These are phyloP conservation scores for Porites cylindrica DNA, from an alignment of 92 coral and sea anemone species.

Conservation along the genomic window DNA sequence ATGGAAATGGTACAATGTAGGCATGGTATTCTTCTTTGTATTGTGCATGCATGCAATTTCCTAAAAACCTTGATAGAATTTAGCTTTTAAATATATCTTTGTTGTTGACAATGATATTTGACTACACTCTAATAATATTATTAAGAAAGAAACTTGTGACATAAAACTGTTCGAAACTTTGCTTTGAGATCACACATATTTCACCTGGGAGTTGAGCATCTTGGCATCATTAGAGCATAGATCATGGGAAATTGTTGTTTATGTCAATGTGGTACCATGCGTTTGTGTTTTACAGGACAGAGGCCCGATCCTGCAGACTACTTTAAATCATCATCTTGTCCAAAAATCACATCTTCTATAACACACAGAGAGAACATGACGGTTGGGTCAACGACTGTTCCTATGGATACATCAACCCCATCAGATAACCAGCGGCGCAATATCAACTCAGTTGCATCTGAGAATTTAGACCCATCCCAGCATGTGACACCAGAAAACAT, in stretches of 20 bases:
- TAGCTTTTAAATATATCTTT: too few species aligned
- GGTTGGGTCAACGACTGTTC: constrained; percentile 80
- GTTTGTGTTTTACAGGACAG: constrained; percentile 70
- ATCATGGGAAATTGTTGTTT: not conserved
- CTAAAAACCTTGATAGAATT: too few species aligned
- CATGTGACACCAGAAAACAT: constrained; percentile 53
- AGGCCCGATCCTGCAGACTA: constrained; percentile 94
- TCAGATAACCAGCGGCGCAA: constrained; percentile 70
- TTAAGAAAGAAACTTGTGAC: too few species aligned
- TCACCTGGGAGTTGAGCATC: too few species aligned
- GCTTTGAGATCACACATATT: too few species aligned
- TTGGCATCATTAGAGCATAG: too few species aligned
- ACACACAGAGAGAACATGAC: constrained; percentile 87
- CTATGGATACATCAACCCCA: constrained; percentile 76
- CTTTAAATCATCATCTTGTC: constrained; percentile 90
- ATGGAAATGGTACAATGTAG: too few species aligned
- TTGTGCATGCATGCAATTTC: too few species aligned
- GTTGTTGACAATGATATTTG: too few species aligned
- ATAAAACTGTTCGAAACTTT: too few species aligned
- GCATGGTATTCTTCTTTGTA: too few species aligned
- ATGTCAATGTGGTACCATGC: not conserved
- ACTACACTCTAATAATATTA: too few species aligned
- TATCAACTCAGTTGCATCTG: constrained; percentile 88
- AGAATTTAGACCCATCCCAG: constrained; percentile 95
- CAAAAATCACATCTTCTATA: constrained; percentile 78